These are phyloP conservation scores for Tetanocera ferruginea DNA, from an alignment of 2,888 invertebrate genomes.

Conservation along the genomic window DNA sequence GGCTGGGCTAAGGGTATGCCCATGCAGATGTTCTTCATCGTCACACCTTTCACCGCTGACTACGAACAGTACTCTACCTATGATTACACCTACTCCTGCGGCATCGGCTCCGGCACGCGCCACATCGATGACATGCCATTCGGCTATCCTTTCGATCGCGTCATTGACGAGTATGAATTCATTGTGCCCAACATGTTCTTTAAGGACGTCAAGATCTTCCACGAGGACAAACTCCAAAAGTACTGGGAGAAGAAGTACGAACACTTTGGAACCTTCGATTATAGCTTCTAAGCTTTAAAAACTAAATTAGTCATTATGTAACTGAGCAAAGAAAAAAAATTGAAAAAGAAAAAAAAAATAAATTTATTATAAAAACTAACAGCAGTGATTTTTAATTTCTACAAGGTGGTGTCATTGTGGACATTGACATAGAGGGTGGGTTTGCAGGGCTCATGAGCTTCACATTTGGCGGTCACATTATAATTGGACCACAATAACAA, in stretches of 20 bases:
- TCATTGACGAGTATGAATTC: conserved; percentile 74
- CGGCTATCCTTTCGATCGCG: conserved; percentile 82
- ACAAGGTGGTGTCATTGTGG: too few relatives aligned
- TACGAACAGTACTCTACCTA: conserved; percentile 65
- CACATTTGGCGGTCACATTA: not conserved
- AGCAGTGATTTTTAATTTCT: not conserved
- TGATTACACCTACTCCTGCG: conserved; percentile 70
- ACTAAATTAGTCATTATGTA: conserved; percentile 21
- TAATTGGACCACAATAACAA: conserved; percentile 31
- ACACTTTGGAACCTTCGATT: conserved; percentile 60
- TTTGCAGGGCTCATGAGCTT: too few relatives aligned
- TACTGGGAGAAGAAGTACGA: conserved; percentile 59
- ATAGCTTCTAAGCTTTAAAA: conserved; percentile 50
- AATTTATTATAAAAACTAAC: not conserved
- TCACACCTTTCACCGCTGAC: conserved; percentile 66
- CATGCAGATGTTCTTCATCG: conserved; percentile 73
- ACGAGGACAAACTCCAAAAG: conserved; percentile 71
- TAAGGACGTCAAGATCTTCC: conserved; percentile 76
- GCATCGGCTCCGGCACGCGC: conserved; percentile 71
- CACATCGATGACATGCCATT: conserved; percentile 74
- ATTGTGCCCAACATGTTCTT: conserved; percentile 78
- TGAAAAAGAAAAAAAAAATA: conserved; percentile 23
- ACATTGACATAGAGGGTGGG: not conserved
- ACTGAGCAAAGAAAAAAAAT: conserved; percentile 33
- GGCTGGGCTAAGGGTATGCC: conserved; percentile 74